A percentile compares a stretch with the other conserved stretches of the same genome.
These are phyloP conservation scores for Anthoscopus minutus DNA, from an alignment of 2,113 vertebrate genomes.

Conservation along the genomic window DNA sequence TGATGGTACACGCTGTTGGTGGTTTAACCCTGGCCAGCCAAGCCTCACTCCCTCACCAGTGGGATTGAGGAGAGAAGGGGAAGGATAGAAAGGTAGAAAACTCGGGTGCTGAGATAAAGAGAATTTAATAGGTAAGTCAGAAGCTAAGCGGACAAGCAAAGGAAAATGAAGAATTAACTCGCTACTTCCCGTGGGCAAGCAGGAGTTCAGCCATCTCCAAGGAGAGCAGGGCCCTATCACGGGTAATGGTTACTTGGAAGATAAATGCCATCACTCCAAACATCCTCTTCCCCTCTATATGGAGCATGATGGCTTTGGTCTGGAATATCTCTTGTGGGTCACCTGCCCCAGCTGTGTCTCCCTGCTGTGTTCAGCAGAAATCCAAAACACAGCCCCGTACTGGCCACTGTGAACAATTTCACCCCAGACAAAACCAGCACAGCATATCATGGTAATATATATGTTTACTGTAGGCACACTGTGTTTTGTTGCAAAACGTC, in stretches of 20 bases:
- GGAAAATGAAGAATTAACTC: neutral
- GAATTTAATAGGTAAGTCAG: too few relatives aligned
- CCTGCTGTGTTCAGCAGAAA: neutral
- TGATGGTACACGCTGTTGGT: fast-evolving
- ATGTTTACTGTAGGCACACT: fast-evolving
- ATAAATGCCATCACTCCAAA: too few relatives aligned
- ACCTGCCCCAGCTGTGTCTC: neutral
- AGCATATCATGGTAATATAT: too few relatives aligned
- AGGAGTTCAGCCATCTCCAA: too few relatives aligned
- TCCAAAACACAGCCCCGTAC: too few relatives aligned
- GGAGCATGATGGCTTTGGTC: neutral
- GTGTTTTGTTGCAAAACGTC: neutral
- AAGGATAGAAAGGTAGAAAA: too few relatives aligned
- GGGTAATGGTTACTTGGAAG: too few relatives aligned
- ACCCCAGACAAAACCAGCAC: neutral
- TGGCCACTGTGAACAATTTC: too few relatives aligned
- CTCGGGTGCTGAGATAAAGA: neutral
- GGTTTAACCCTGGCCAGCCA: neutral
- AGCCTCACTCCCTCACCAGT: too few relatives aligned
- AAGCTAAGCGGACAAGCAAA: too few relatives aligned
- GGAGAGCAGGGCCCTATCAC: too few relatives aligned
- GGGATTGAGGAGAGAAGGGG: neutral
- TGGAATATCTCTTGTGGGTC: neutral
- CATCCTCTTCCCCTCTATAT: fast-evolving
- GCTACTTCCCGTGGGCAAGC: fast-evolving